These are phyloP conservation scores for Apaloderma vittatum DNA, from an alignment of 2,113 vertebrate species.

Conservation along the genomic window DNA sequence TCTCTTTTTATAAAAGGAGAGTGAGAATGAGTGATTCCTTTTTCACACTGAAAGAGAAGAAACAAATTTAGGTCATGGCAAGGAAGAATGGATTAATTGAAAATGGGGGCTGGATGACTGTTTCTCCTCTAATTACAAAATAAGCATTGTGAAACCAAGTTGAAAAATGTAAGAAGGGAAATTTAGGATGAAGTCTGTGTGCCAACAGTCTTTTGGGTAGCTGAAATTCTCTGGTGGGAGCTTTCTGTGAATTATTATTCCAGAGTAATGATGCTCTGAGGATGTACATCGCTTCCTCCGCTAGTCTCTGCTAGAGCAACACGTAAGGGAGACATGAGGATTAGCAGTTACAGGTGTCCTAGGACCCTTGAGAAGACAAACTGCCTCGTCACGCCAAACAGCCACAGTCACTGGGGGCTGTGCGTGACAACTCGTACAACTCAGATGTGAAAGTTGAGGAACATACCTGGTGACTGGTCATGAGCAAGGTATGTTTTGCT, in stretches of 20 bases:
- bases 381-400: not conserved
- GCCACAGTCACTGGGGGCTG: not conserved
- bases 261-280: not conserved
- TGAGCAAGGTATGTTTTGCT: not conserved
- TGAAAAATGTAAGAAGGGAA: not conserved
- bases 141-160: not conserved
- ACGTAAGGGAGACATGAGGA: not conserved
- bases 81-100: conserved; percentile 10
- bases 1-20: not conserved
- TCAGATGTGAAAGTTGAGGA: not conserved
- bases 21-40: conserved; percentile 5
- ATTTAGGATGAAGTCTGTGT: not conserved
- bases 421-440: not conserved
- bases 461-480: not conserved
- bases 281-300: not conserved
- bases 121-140: not conserved
- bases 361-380: not conserved
- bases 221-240: not conserved
- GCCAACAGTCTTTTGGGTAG: not conserved
- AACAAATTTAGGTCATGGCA: not conserved
- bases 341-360: not conserved
- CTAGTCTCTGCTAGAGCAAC: not conserved
- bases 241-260: not conserved
- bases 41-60: not conserved
- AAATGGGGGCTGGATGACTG: not conserved